Evolutionary conservation across 2,888 invertebrate genomes (phyloP), one percentile per base, ranked within the genome.

Genomic region (Rhamphomyia laevipes): DNA sequence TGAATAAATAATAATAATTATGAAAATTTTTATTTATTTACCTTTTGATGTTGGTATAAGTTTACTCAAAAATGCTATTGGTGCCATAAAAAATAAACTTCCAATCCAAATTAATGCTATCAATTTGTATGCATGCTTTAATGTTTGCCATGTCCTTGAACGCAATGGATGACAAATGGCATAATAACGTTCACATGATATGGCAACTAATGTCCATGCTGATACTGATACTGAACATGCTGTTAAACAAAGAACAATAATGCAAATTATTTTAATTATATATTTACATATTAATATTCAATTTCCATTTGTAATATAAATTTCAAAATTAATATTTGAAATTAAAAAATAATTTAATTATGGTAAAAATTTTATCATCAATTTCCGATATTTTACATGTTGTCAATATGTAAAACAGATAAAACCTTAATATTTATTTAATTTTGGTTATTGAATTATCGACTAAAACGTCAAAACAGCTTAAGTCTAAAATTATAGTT

Each of bases 211-310:
- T 1, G 84, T 84, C 77, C 83, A 84, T 11, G 81, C 82, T 43
- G 80, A 78, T n/a, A 83, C 83, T 2, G 80, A 77, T n/a, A 84
- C 83, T 1, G 82, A 80, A 52, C 81, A 78, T 40, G 80, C 84
- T 84, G 73, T 84, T 73, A 74, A 27, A 45, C 40, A 43, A 33
- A n/a, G 13, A 12, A 23, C 2, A 30, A 38, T 43, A 33, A 23
- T 27, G 7, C 6, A 30, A 9, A 9, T 30, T 9, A 9, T 6
- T 30, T 9, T 30, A 30, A 30, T 9, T 30, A 30, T 30, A 30
- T 9, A 9, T 30, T 9, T 11, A 30, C 11, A 30, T 30, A 30
- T 30, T 9, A 11, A 30, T 9, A 30, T 30, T 30, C 30, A 30
- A n/a, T n/a, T n/a, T n/a, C n/a, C n/a, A n/a, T n/a, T n/a, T n/a